phyloP scores from a whole-genome alignment of 1,140 invertebrate genomes.

The Spodoptera frugiperda region DNA sequence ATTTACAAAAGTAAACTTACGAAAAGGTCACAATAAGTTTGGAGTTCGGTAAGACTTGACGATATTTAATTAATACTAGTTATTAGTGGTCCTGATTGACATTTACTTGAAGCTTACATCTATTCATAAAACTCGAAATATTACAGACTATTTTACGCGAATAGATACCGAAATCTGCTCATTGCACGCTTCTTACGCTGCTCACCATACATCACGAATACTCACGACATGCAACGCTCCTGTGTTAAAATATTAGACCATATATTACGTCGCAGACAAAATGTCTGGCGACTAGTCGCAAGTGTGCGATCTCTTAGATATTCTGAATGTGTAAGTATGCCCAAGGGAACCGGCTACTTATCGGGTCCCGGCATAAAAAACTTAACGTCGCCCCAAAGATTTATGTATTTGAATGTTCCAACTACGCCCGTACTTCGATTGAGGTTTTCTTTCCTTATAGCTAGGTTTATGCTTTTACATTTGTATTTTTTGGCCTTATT shows the following conservation, averaged over 20 bases:
- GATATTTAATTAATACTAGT: no score
- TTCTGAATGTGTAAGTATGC: slow-evolving; percentile 39
- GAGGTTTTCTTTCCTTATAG: slow-evolving; percentile 22
- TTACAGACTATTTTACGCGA: no score
- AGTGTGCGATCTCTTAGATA: slow-evolving; percentile 19
- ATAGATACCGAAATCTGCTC: no score
- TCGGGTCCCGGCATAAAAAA: slow-evolving; percentile 42
- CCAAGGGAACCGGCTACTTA: slow-evolving; percentile 38
- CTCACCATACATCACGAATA: slow-evolving; percentile 1
- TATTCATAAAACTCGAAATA: no score
- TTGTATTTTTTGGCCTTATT: slow-evolving; percentile 10
- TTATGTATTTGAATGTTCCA: slow-evolving; percentile 41
- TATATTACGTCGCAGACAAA: slow-evolving; percentile 14
- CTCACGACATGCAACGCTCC: neutral
- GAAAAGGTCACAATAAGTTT: no score
- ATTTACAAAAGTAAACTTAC: no score
- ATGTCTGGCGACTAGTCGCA: slow-evolving; percentile 20
- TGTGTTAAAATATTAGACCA: neutral
- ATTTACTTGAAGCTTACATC: no score
- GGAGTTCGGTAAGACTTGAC: no score
- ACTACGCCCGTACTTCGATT: slow-evolving; percentile 34
- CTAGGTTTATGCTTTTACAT: neutral
- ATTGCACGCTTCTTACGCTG: neutral
- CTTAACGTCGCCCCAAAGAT: slow-evolving; percentile 41
- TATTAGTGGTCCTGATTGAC: no score